Evolutionary conservation across 2,888 invertebrate species (phyloP), one percentile per base, ranked within the genome.

Genomic region (Lochmaea capreae): DNA sequence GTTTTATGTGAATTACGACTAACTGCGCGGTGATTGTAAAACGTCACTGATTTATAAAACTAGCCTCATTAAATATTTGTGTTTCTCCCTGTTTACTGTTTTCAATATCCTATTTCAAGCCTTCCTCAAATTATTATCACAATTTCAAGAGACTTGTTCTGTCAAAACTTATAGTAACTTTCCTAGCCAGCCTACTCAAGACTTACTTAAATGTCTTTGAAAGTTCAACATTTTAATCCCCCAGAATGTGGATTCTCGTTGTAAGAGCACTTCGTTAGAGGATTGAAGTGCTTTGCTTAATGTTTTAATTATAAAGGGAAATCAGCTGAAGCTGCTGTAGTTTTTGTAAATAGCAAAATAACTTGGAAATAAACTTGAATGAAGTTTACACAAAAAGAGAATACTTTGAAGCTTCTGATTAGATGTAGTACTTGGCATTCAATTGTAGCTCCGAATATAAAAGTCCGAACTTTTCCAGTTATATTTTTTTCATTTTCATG

Each of bases 171-270:
- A 61, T 58, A 54, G 61, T 42, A 49, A 62, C 65, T 62, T 66
- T 75, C 42, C 65, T 66, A 72, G 49, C 11, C 68, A 54, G 71
- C 72, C 69, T 61, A 69, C 67, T 75, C 58, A 18, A 62, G 67
- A 71, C 69, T 72, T 65, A 46, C 66, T 72, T 71, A 58, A 67
- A 74, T 67, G 63, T 69, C 67, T 75, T 68, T 69, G 65, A 69
- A 69, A 75, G 68, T 62, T 72, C 49, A 75, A 72, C 69, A 71
- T 65, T 72, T 66, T 75, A 69, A 72, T 75, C 74, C 68, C 42
- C 43, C 33, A 42, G 68, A 70, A 71, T 65, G 68, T 18, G 59
- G 39, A 65, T 49, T 61, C 59, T 58, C 26, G 74, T 42, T 65
- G 26, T 74, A 67, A 67, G n/a, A 67, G 43, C 65, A 71, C 65